Base-by-base conservation (phyloP, 2,113 vertebrate genomes). In the Apteryx owenii region DNA sequence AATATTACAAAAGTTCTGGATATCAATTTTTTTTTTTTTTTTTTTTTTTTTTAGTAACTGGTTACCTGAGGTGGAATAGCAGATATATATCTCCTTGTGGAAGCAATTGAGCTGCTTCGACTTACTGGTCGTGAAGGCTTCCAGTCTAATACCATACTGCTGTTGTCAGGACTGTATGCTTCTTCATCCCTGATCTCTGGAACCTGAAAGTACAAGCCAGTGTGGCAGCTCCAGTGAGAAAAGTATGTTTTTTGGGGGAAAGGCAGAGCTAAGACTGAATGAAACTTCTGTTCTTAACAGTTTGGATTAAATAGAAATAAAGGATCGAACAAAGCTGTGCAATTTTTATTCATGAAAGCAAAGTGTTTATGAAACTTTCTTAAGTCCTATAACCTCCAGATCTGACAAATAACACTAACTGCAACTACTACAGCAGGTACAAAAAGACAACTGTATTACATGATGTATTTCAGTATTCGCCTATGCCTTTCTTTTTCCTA, bases 151-250 rank as follows among this genome's bases (percentile, higher is more conserved):
- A 97, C 75, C 1, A 98, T 97, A 94, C 98, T 97, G 85, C 92
- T 96, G 28, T 70, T 96, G 88, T 99, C 98, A 6, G 98, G 98
- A 79, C 97, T 98, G 18, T 98, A 98, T 0, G 61, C 93, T 36
- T 99, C 97, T 84, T 99, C 99, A 83, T 99, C 99, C 46, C 93
- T 98, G 64, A 98, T 98, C 64, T 99, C 99, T 75, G 98, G 97
- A 92, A 98, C 98, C 99, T 99, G 87, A 40, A 90, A 83, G 54
- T 25, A 70, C 5, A 40, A 79, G 38, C 8, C 42, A 44, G 25
- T 10, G 13, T n/a, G 6, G 61, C 42, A 89, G 46, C 5, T 69
- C 38, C 5, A 4, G 12, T 58, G 2, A 76, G 10, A 87, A 66
- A 82, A 72, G 36, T 1, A 70, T 4, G 10, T 29, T 75, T 76